Evolutionary conservation across 1,140 invertebrate genomes (phyloP).

Genomic region (Neomicropteryx cornuta): DNA sequence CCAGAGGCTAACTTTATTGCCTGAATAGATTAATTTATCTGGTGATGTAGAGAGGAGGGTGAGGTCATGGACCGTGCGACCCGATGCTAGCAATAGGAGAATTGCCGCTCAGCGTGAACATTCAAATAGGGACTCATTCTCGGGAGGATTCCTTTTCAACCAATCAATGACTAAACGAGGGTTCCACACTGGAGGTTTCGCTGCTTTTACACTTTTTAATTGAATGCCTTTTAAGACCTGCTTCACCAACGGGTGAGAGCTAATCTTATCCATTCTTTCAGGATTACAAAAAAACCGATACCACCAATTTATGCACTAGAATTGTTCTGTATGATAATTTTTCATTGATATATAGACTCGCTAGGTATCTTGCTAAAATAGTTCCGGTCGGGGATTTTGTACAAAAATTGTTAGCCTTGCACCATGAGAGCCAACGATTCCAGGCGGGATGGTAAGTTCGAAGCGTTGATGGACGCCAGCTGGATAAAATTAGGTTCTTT

Average conservation of each 20-base stretch:
- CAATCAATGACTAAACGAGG: slow-evolving; percentile 9
- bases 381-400: no score
- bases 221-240: slow-evolving; percentile 16
- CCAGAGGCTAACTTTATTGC: slow-evolving; percentile 15
- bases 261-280: slow-evolving; percentile 9
- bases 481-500: no score
- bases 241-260: slow-evolving; percentile 13
- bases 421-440: no score
- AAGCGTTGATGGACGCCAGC: no score
- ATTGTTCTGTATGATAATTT: slow-evolving; percentile 17
- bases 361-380: no score
- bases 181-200: slow-evolving; percentile 11
- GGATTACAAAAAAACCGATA: slow-evolving; percentile 19
- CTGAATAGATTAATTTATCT: slow-evolving; percentile 12
- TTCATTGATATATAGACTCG: slow-evolving; percentile 3
- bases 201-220: slow-evolving; percentile 8
- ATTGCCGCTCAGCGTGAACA: slow-evolving; percentile 15
- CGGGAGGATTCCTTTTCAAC: slow-evolving; percentile 10
- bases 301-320: slow-evolving; percentile 21
- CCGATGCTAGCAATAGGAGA: slow-evolving; percentile 20
- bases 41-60: slow-evolving; percentile 16
- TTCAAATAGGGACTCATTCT: slow-evolving; percentile 14
- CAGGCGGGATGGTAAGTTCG: no score
- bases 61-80: slow-evolving; percentile 23
- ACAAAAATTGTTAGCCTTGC: no score